phyloP scores from a whole-genome alignment of 1,140 invertebrate species.

The Eupeodes corollae region DNA sequence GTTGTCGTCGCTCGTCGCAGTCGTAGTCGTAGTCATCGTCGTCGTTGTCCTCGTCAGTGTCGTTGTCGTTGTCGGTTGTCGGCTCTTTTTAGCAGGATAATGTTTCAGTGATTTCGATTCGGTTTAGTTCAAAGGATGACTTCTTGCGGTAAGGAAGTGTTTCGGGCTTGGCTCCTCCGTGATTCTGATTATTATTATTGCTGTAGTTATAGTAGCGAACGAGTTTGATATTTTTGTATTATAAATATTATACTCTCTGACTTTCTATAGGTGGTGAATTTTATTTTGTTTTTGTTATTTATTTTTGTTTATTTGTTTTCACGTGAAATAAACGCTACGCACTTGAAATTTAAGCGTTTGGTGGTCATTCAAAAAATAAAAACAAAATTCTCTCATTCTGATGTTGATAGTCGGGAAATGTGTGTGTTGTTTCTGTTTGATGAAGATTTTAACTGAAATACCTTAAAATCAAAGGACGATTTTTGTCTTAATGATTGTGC shows the following conservation, averaged over 20 bases:
- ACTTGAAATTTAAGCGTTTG: not conserved
- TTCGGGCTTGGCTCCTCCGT: not conserved
- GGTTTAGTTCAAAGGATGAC: not conserved
- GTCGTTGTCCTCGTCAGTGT: not conserved
- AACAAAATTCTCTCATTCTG: no score
- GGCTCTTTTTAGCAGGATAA: not conserved
- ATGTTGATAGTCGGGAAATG: no score
- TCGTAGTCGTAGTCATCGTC: not conserved
- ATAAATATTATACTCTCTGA: not conserved
- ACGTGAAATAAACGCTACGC: not conserved
- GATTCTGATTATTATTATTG: not conserved
- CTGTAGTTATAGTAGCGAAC: not conserved
- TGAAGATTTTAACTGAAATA: no score
- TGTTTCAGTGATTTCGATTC: not conserved
- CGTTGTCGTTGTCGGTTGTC: not conserved
- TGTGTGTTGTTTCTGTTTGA: no score
- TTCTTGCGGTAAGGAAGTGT: not conserved
- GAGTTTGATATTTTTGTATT: no score
- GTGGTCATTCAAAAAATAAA: not conserved
- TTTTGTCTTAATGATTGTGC: no score
- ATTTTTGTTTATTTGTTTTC: not conserved
- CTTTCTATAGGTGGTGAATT: no score
- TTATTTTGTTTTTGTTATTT: no score
- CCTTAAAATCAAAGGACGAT: no score
- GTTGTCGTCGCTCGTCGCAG: conserved; percentile 4